phyloP scores from a whole-genome alignment of 23 tunicate genomes.

The Ascidia mentula region DNA sequence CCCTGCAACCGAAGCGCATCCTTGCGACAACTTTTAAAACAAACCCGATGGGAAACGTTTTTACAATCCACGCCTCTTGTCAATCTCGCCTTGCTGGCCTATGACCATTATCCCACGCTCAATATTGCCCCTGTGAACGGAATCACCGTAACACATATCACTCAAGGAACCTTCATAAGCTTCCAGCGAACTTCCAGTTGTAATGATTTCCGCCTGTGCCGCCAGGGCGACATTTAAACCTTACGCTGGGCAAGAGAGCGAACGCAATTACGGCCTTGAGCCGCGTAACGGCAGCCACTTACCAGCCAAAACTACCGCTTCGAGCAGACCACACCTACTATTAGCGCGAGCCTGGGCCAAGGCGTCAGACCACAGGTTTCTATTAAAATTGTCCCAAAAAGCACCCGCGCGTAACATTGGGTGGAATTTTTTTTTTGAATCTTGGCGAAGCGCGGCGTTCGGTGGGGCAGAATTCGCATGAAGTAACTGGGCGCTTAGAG shows the following conservation, averaged over 20 bases:
- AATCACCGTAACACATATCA: too few species aligned
- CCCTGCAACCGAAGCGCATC: too few species aligned
- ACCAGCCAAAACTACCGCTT: neutral
- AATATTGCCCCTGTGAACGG: too few species aligned
- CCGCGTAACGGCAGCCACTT: neutral
- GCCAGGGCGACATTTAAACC: neutral
- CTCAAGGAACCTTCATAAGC: too few species aligned
- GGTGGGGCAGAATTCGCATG: neutral
- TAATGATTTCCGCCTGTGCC: neutral
- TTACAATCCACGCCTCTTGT: too few species aligned
- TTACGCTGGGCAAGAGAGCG: neutral
- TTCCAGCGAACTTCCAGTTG: neutral
- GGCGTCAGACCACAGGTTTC: neutral
- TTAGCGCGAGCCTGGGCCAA: neutral
- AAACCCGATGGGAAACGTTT: too few species aligned
- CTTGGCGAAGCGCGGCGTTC: neutral
- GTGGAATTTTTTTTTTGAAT: neutral
- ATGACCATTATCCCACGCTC: too few species aligned
- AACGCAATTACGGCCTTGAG: slow-evolving; percentile 3
- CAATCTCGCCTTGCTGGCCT: too few species aligned
- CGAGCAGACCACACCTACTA: neutral
- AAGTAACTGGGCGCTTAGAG: neutral
- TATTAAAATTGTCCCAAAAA: neutral
- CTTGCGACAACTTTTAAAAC: too few species aligned
- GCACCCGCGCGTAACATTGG: neutral